Evolutionary conservation across 1,140 invertebrate genomes (phyloP).

Genomic region (Papilio aristodemus): DNA sequence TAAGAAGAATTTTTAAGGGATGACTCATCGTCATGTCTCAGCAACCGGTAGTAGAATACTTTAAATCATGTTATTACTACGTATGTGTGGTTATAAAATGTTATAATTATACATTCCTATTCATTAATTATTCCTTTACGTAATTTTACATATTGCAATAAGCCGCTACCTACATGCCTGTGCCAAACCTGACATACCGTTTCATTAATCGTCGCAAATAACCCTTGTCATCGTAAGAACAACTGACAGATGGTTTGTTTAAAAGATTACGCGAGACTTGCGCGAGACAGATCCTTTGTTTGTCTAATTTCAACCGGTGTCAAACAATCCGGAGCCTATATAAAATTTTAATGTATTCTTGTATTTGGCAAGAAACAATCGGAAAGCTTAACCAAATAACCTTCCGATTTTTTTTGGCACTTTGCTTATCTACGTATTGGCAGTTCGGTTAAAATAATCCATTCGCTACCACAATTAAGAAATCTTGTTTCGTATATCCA

Average conservation of each 20-base stretch:
- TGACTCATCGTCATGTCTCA: too few species aligned
- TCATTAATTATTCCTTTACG: background rate
- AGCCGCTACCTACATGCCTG: background rate
- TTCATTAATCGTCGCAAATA: slow-evolving; percentile 14
- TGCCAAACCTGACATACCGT: slow-evolving; percentile 4
- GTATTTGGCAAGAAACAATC: background rate
- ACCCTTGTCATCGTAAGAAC: slow-evolving; percentile 23
- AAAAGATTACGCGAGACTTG: slow-evolving; percentile 7
- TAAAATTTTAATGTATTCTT: background rate
- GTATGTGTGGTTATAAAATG: background rate
- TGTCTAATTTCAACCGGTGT: slow-evolving; percentile 2
- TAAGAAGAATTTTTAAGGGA: too few species aligned
- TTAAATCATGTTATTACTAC: too few species aligned
- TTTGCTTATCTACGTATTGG: too few species aligned
- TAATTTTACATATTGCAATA: background rate
- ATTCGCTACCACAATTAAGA: too few species aligned
- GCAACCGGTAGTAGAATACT: too few species aligned
- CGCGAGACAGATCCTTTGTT: background rate
- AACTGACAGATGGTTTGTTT: slow-evolving; percentile 14
- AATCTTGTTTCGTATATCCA: too few species aligned
- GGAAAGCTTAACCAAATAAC: too few species aligned
- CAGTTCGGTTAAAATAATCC: too few species aligned
- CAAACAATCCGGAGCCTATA: background rate
- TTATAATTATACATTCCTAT: background rate
- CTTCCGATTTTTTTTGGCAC: too few species aligned